These are phyloP conservation scores for Odontamblyopus lacepedii DNA, from an alignment of 2,797 vertebrate genomes.

Conservation along the genomic window DNA sequence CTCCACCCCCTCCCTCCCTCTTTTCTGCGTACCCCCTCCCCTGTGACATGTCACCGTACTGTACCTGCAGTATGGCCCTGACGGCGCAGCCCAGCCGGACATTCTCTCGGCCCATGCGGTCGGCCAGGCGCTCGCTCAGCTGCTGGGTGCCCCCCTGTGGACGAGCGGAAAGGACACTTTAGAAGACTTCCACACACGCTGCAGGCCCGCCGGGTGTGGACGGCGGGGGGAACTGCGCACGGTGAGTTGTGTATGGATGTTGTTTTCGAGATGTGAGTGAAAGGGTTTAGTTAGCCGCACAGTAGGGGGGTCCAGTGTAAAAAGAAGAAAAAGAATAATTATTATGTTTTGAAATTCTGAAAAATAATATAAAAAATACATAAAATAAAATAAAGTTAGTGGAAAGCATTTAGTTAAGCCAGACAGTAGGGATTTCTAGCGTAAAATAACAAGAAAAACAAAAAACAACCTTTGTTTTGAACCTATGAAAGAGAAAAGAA, in stretches of 20 bases:
- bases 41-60: slow-evolving; percentile 70
- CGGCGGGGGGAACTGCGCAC: neutral
- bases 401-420: too few relatives aligned
- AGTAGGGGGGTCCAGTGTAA: too few relatives aligned
- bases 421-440: too few relatives aligned
- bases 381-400: too few relatives aligned
- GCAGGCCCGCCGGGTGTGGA: neutral
- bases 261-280: neutral
- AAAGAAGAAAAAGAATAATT: neutral
- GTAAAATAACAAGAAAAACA: too few relatives aligned
- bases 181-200: neutral
- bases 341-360: neutral
- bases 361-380: too few relatives aligned
- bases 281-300: neutral
- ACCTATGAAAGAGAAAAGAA: too few relatives aligned
- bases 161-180: slow-evolving; percentile 47
- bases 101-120: slow-evolving; percentile 65
- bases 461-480: too few relatives aligned
- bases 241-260: neutral
- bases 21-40: slow-evolving; percentile 64
- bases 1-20: neutral
- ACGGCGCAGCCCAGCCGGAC: slow-evolving; percentile 74
- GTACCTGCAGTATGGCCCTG: slow-evolving; percentile 80
- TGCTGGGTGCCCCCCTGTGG: slow-evolving; percentile 82
- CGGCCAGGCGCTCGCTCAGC: slow-evolving; percentile 74